Conservation (phyloP, 53 echinoderm and acorn worm species). For the Holothuria leucospilota region DNA sequence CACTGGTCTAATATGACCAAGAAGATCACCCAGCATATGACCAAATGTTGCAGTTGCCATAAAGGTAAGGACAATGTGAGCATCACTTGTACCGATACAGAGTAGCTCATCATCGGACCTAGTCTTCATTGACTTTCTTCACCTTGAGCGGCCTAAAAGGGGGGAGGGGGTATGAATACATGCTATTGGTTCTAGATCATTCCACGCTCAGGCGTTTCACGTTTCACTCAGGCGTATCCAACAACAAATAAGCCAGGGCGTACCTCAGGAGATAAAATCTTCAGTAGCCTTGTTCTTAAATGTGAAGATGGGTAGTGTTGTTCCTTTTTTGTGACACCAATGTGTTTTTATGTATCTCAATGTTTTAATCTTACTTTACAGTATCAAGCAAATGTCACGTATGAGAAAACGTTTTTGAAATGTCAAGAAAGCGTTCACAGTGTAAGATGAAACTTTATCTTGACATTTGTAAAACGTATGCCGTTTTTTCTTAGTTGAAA, state of each 20-base stretch:
- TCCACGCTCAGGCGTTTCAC: too few species aligned
- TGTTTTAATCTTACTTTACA: too few species aligned
- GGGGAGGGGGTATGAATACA: slow-evolving; percentile 28
- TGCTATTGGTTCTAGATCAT: slow-evolving; percentile 40
- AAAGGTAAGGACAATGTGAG: slow-evolving; percentile 46
- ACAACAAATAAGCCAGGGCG: slow-evolving; percentile 6
- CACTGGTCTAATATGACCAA: slow-evolving; percentile 61
- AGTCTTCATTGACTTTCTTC: slow-evolving; percentile 24
- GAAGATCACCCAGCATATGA: slow-evolving; percentile 41
- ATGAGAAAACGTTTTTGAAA: too few species aligned
- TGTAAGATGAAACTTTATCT: too few species aligned
- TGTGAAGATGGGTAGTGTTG: not conserved
- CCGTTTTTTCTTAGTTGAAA: too few species aligned
- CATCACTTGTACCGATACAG: slow-evolving; percentile 22
- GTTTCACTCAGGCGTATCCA: slow-evolving; percentile 65
- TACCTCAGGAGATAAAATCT: slow-evolving; percentile 16
- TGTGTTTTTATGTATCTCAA: too few species aligned
- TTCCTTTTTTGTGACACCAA: too few species aligned
- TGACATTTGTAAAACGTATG: too few species aligned
- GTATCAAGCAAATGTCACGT: too few species aligned
- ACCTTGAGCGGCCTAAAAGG: slow-evolving; percentile 9
- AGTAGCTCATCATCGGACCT: not conserved
- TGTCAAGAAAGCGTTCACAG: too few species aligned
- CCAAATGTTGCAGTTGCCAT: slow-evolving; percentile 49
- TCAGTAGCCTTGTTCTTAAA: slow-evolving; percentile 22